Percentiles rank a stretch among this genome's conserved stretches.
These are phyloP conservation scores for Pterocles burchelli DNA, from an alignment of 2,113 vertebrate species.

Conservation along the genomic window DNA sequence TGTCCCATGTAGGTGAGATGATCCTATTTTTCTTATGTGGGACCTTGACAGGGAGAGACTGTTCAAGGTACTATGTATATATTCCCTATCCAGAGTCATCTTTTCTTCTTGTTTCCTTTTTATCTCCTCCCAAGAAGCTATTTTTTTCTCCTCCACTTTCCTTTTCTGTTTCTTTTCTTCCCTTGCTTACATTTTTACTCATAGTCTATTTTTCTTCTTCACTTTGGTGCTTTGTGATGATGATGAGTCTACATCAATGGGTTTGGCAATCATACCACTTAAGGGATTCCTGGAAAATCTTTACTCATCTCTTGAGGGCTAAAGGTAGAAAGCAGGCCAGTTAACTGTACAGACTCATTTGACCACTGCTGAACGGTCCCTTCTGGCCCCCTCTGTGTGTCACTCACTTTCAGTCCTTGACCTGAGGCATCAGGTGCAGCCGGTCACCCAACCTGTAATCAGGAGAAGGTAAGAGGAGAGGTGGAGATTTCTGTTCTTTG, in stretches of 20 bases:
- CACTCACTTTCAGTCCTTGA: background rate
- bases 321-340: background rate
- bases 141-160: background rate
- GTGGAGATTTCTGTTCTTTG: background rate
- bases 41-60: background rate
- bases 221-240: background rate
- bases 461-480: background rate
- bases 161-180: background rate
- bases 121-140: background rate
- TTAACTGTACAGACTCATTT: background rate
- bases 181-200: background rate
- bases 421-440: background rate
- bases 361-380: background rate
- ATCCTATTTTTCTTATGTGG: background rate
- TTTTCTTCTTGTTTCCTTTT: background rate
- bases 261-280: background rate
- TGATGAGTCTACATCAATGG: background rate
- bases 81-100: background rate
- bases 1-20: background rate
- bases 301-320: background rate
- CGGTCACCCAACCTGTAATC: fast-evolving
- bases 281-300: background rate
- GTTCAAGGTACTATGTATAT: background rate
- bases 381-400: background rate
- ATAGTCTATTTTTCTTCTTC: background rate